phyloP scores from a whole-genome alignment of 2,113 vertebrate genomes.

The Ictalurus punctatus region DNA sequence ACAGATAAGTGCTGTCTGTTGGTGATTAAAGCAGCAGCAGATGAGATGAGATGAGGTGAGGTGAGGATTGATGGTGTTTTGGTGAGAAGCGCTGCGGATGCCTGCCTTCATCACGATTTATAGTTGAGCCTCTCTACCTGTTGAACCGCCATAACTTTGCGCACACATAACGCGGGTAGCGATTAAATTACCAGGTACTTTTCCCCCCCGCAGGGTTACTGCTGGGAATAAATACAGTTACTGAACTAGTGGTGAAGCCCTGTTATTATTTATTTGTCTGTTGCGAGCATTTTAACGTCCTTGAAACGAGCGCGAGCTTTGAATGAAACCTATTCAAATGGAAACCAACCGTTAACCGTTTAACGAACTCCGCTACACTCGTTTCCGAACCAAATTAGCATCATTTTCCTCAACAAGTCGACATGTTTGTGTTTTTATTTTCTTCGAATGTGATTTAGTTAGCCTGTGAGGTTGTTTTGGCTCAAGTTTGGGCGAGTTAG shows the following conservation, averaged over 20 bases:
- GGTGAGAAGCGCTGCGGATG: not conserved
- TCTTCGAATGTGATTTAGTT: not conserved
- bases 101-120: constrained; percentile 2
- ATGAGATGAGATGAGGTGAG: no score
- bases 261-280: not conserved
- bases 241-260: not conserved
- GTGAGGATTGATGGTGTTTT: no score
- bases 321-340: constrained; percentile 34
- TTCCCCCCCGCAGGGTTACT: no score
- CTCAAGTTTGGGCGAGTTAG: not conserved
- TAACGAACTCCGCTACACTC: not conserved
- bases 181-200: constrained; percentile 18
- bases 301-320: constrained; percentile 36
- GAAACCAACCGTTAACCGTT: not conserved
- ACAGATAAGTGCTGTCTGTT: not conserved
- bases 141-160: constrained; percentile 41
- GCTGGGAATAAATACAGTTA: not conserved
- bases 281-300: not conserved
- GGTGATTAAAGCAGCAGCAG: not conserved
- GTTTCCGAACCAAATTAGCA: not conserved
- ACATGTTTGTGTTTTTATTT: not conserved
- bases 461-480: not conserved
- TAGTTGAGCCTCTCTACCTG: constrained; percentile 29
- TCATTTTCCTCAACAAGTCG: not conserved
- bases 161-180: not conserved